Percentiles rank a stretch among this genome's conserved stretches.
These are phyloP conservation scores for Eulacestoma nigropectus DNA, from an alignment of 2,113 vertebrate species.

Conservation along the genomic window DNA sequence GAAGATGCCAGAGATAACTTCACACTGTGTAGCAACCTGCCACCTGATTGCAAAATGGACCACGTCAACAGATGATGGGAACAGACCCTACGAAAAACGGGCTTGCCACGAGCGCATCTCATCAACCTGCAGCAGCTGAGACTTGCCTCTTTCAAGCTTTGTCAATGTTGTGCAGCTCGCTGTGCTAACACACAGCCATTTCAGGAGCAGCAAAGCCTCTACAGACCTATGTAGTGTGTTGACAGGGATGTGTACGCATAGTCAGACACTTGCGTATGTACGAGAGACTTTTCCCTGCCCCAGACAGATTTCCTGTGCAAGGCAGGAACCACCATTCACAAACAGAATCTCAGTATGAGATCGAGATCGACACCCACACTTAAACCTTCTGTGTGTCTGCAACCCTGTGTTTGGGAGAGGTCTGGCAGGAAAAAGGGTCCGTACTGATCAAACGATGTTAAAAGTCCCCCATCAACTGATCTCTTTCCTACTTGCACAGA, in stretches of 20 bases:
- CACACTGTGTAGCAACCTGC: neutral
- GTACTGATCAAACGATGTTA: neutral
- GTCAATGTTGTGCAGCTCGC: neutral
- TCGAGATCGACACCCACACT: neutral
- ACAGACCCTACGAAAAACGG: neutral
- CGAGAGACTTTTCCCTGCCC: neutral
- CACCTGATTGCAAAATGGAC: neutral
- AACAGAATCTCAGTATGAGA: neutral
- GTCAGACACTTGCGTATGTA: neutral
- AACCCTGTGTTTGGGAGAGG: neutral
- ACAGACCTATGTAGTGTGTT: neutral
- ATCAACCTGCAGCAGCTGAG: neutral
- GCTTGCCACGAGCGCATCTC: neutral
- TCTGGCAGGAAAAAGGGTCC: neutral
- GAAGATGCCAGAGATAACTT: neutral
- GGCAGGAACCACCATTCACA: neutral
- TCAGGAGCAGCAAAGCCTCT: neutral
- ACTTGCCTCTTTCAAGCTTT: neutral
- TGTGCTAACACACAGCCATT: neutral
- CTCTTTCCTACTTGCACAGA: too few species aligned
- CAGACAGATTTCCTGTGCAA: neutral
- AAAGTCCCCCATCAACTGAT: neutral
- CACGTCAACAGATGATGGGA: neutral
- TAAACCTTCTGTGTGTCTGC: neutral
- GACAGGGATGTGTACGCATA: neutral